Evolutionary conservation across 1,140 invertebrate species (phyloP), one percentile per base, ranked within the genome.

Genomic region (Drosophila gunungcola): DNA sequence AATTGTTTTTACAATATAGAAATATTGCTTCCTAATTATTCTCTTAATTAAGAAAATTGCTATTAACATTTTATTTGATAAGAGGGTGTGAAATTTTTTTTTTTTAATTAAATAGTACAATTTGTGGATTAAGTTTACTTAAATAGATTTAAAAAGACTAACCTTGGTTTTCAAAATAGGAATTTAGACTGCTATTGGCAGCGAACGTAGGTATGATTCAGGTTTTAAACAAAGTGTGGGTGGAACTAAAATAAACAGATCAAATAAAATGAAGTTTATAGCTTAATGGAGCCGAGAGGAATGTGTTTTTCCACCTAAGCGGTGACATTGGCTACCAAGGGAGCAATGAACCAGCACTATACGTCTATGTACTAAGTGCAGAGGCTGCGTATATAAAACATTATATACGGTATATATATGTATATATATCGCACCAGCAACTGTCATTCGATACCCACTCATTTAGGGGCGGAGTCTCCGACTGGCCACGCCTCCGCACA

Each of bases 401-500:
- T 21, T 21, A 21, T 21, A 21, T 21, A 21, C 10, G n/a, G 1
- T 11, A 42, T 11, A 21, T 42, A 13, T 45, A 52, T 63, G 21
- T 63, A 77, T 16, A 21, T 62, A 78, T 25, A 32, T 52, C 48
- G 32, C 27, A 21, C 52, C 11, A 42, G 32, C 16, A 3, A 27
- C 29, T 57, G 49, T 43, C 67, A 69, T 69, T 70, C 48, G 42
- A 69, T 69, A 39, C n/a, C 46, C 43, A 11, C 27, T 25, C 42
- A 63, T 54, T 49, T 9, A 2, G n/a, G 73, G 78, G 81, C 43
- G 81, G 77, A 78, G 78, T 78, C 58, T 58, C 38, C 25, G 25
- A 41, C 41, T 67, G 68, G 81, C 73, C 82, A 53, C 81, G 81
- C 78, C 82, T 64, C 52, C 69, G 64, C 62, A 64, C 45, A 76